Evolutionary conservation across 1,140 invertebrate species (phyloP).

Genomic region (Scaptomyza pallida): DNA sequence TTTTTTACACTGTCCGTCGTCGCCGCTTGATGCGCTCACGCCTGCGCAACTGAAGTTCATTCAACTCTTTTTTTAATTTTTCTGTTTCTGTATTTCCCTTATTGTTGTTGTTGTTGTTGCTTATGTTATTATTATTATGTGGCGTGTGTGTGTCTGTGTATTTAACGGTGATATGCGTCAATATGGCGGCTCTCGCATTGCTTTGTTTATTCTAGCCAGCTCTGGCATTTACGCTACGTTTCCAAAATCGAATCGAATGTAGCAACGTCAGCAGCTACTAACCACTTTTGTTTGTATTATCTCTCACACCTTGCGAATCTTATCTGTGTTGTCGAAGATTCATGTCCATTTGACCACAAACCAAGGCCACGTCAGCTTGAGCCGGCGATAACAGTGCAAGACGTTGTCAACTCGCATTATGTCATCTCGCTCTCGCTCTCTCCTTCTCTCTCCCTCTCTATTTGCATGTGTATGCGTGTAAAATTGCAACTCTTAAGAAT

Average conservation of each 20-base stretch:
- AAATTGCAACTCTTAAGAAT: constrained; percentile 51
- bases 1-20: constrained; percentile 28
- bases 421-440: constrained; percentile 23
- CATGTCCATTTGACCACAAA: constrained; percentile 11
- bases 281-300: background rate
- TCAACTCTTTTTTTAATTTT: constrained; percentile 64
- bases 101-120: constrained; percentile 30
- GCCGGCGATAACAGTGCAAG: constrained; percentile 44
- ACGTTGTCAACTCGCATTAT: constrained; percentile 42
- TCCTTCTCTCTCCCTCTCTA: background rate
- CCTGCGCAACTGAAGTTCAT: constrained; percentile 66
- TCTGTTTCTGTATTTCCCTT: constrained; percentile 12
- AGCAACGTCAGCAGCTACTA: constrained; percentile 41
- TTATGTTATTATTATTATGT: constrained; percentile 19
- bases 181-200: constrained; percentile 44
- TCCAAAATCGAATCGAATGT: constrained; percentile 7
- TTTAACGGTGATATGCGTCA: constrained; percentile 51
- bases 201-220: constrained; percentile 63
- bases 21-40: constrained; percentile 39
- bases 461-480: constrained; percentile 21
- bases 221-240: constrained; percentile 28
- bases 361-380: constrained; percentile 53
- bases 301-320: constrained; percentile 15
- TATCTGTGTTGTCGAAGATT: constrained; percentile 36
- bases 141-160: constrained; percentile 56